These are phyloP conservation scores for Trichonephila clavata DNA, from an alignment of 1,140 invertebrate species.

Conservation along the genomic window DNA sequence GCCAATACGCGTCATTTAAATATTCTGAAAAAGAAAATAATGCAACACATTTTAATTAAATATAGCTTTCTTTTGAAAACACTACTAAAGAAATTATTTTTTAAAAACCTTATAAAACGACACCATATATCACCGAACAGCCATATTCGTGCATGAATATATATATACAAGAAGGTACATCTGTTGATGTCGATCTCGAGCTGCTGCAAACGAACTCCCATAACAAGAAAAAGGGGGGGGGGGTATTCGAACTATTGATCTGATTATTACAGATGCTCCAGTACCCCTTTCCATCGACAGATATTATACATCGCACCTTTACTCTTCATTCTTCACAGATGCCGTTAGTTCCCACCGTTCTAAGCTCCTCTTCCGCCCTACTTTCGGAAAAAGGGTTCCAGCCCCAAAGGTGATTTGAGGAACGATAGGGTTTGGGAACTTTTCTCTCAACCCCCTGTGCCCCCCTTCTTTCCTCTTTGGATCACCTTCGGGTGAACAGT, in stretches of 20 bases:
- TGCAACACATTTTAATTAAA: too few relatives aligned
- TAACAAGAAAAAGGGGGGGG: not conserved
- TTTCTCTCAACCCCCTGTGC: not conserved
- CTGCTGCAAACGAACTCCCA: not conserved
- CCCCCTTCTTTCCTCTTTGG: too few relatives aligned
- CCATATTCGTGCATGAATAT: too few relatives aligned
- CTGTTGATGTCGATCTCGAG: too few relatives aligned
- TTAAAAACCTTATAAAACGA: too few relatives aligned
- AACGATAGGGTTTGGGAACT: slow-evolving; percentile 42
- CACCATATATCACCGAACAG: too few relatives aligned
- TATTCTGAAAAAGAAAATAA: too few relatives aligned
- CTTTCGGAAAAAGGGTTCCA: slow-evolving; percentile 47
- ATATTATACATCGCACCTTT: not conserved
- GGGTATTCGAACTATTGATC: not conserved
- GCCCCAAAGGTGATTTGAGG: not conserved
- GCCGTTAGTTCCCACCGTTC: slow-evolving; percentile 29
- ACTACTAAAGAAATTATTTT: too few relatives aligned
- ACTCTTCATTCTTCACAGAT: not conserved
- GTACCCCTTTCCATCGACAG: slow-evolving; percentile 5
- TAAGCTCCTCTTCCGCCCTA: slow-evolving; percentile 38
- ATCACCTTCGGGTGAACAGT: not conserved
- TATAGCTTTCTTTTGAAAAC: too few relatives aligned
- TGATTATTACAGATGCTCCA: not conserved
- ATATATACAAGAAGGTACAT: too few relatives aligned
- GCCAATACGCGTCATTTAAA: too few relatives aligned